A percentile compares a stretch with the other conserved stretches of the same genome.
Evolutionary conservation across 2,113 vertebrate species (phyloP).

Genomic region (Cervus canadensis): DNA sequence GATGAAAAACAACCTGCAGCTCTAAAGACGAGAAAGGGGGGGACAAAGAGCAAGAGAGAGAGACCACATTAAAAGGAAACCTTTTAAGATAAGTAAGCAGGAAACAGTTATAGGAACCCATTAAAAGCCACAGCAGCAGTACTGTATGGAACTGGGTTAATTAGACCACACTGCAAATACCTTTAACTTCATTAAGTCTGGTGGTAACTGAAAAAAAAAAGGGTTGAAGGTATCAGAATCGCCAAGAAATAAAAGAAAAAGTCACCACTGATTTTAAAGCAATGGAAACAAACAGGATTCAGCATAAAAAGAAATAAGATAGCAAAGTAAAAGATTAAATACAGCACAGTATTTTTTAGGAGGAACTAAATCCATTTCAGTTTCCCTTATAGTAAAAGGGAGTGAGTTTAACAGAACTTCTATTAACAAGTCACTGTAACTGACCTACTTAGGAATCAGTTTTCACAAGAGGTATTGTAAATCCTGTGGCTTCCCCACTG

Average conservation of each 20-base stretch:
- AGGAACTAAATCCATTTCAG: background rate
- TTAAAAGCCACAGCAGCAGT: background rate
- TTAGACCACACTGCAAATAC: background rate
- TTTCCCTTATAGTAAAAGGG: background rate
- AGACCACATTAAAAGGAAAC: background rate
- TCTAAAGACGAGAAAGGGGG: background rate
- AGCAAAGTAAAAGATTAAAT: background rate
- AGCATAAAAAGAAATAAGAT: background rate
- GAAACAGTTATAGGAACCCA: conserved; percentile 35
- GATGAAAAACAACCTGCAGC: background rate
- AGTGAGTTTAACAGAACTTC: background rate
- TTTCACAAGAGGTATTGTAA: background rate
- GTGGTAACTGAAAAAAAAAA: background rate
- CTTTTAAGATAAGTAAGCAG: conserved; percentile 46
- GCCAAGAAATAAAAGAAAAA: background rate
- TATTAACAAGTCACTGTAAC: background rate
- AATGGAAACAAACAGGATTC: background rate
- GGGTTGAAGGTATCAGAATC: background rate
- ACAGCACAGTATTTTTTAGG: background rate
- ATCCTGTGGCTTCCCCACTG: background rate
- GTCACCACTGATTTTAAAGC: background rate
- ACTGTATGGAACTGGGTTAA: background rate
- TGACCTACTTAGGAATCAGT: background rate
- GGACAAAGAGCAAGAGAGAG: background rate
- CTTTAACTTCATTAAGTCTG: background rate